Percentiles rank a stretch among this genome's conserved stretches.
Evolutionary conservation across 2,113 vertebrate species (phyloP).

Genomic region (Raphicerus campestris): DNA sequence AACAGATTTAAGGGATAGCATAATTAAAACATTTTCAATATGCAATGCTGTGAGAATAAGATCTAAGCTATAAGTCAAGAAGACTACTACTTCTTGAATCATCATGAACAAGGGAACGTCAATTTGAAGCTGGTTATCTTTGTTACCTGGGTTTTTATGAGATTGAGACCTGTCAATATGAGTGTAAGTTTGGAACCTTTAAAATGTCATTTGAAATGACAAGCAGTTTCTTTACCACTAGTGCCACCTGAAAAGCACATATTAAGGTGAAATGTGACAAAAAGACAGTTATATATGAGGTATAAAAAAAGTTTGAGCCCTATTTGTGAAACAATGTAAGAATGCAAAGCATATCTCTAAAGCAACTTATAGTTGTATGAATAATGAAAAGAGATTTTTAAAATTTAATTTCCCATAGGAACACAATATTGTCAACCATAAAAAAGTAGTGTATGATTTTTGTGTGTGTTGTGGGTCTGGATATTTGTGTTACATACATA

Average conservation of each 20-base stretch:
- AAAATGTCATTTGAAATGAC: neutral
- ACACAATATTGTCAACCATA: neutral
- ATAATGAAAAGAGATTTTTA: neutral
- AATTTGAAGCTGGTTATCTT: neutral
- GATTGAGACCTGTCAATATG: neutral
- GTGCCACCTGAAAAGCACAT: neutral
- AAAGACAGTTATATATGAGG: neutral
- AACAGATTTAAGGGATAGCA: constrained; percentile 8
- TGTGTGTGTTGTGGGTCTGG: neutral
- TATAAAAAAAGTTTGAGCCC: neutral
- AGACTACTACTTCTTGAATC: neutral
- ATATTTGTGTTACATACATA: neutral
- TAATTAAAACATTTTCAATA: constrained; percentile 20
- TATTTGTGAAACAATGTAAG: neutral
- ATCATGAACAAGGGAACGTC: neutral
- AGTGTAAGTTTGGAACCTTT: neutral
- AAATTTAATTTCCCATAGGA: neutral
- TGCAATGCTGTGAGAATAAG: neutral
- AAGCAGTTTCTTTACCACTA: neutral
- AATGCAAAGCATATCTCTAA: neutral
- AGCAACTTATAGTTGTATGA: neutral
- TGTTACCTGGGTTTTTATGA: neutral
- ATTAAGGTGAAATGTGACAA: neutral
- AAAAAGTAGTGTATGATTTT: neutral
- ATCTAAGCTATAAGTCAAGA: neutral